Evolutionary conservation across 2,888 invertebrate genomes (phyloP), one percentile per base, ranked within the genome.

Genomic region (Netelia inedita): DNA sequence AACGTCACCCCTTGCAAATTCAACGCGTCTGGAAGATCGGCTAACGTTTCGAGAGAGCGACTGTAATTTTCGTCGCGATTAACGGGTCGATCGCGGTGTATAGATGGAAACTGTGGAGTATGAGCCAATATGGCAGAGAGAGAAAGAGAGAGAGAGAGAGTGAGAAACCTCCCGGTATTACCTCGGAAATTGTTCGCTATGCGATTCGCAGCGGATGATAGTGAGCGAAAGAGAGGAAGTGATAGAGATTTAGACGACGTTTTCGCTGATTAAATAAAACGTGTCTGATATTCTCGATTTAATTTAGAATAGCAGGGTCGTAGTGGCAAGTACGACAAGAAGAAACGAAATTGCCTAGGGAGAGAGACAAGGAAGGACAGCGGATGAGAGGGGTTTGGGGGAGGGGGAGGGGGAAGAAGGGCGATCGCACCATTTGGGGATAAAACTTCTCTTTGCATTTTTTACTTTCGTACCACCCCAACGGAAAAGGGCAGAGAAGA

Each of bases 251-350:
- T 73, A 69, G 73, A 85, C 84, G 86, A 83, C 81, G 73, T 79
- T 85, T 57, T 57, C 80, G 84, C 88, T 92, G 92, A 93, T 93
- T 92, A 91, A 93, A 93, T 93, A 92, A 92, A 92, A 92, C 91
- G 92, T 89, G 92, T 92, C 92, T 92, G 92, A 92, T 92, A 92
- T 92, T 91, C 89, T 91, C 90, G 88, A 93, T 93, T 92, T 91
- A 92, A 93, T 93, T 92, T 92, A 91, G 90, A 92, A 87, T 87
- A 86, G 83, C 82, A 71, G 82, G 65, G 82, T 75, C 66, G 76
- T 69, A 83, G 71, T 35, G 81, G 65, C 65, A 61, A 43, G 74
- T 28, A 72, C 83, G 85, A 59, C 69, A 76, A 82, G 80, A 63
- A 80, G 28, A 28, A 79, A 57, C 55, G 71, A 63, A 79, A 16